Evolutionary conservation across 2,888 invertebrate species (phyloP).

Genomic region (Thelaira solivaga): DNA sequence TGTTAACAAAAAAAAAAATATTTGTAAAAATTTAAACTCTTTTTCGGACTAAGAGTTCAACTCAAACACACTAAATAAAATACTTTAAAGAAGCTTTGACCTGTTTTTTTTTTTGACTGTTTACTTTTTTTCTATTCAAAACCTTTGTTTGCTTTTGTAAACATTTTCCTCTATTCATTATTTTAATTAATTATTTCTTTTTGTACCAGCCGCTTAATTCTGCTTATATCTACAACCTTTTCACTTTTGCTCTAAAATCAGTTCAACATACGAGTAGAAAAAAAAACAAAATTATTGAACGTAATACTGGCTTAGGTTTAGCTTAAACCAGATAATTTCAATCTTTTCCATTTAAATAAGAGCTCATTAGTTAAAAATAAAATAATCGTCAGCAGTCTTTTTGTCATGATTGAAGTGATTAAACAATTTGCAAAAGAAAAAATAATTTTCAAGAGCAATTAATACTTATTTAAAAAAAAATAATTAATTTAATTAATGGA

Average conservation of each 20-base stretch:
- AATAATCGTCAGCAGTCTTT: too few species aligned
- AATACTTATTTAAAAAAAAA: too few species aligned
- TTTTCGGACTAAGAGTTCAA: too few species aligned
- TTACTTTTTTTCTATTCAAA: not conserved
- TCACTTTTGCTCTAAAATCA: not conserved
- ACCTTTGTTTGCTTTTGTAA: not conserved
- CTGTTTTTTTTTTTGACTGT: not conserved
- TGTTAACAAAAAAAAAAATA: too few species aligned
- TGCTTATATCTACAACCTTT: not conserved
- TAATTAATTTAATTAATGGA: not conserved
- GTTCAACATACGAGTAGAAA: not conserved
- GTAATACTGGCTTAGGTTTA: not conserved
- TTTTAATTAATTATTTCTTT: not conserved
- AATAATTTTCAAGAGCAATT: too few species aligned
- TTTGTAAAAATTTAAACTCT: too few species aligned
- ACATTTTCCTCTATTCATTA: not conserved
- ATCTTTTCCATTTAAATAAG: constrained; percentile 1
- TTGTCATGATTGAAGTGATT: not conserved
- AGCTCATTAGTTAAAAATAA: not conserved
- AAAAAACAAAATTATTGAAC: not conserved
- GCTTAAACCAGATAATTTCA: constrained; percentile 33
- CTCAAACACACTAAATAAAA: not conserved
- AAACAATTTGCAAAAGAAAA: too few species aligned
- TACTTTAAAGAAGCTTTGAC: not conserved
- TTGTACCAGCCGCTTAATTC: not conserved